These are phyloP conservation scores for Dryadula phaetusa DNA, from an alignment of 2,888 invertebrate genomes.

Conservation along the genomic window DNA sequence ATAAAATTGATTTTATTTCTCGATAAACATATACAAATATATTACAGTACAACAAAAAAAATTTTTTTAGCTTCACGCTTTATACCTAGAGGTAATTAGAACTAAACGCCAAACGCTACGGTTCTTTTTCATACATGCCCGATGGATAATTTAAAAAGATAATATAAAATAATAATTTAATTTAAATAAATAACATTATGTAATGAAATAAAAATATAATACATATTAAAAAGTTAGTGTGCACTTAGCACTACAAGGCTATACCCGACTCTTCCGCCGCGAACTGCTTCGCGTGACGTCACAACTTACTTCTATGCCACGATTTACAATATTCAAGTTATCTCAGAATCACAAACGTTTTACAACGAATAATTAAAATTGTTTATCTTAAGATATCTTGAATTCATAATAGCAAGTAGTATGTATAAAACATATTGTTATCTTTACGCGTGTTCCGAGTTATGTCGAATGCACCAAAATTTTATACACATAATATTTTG, in stretches of 20 bases:
- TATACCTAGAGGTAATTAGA: too few relatives aligned
- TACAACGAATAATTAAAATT: slow-evolving; percentile 2
- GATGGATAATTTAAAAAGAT: too few relatives aligned
- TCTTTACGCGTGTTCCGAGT: not conserved
- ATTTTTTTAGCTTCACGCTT: too few relatives aligned
- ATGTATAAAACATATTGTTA: not conserved
- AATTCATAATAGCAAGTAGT: not conserved
- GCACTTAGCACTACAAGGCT: slow-evolving; percentile 1
- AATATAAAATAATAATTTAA: too few relatives aligned
- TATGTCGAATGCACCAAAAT: not conserved
- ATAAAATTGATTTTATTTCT: too few relatives aligned
- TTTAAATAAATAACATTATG: not conserved
- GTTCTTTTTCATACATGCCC: too few relatives aligned
- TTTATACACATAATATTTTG: not conserved
- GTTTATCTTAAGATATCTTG: slow-evolving; percentile 2
- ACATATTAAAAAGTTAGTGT: too few relatives aligned
- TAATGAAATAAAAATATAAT: not conserved
- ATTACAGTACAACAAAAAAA: too few relatives aligned
- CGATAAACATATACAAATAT: too few relatives aligned
- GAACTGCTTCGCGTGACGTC: slow-evolving; percentile 60
- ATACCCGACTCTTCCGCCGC: slow-evolving; percentile 53
- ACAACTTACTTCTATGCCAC: not conserved
- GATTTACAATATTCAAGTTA: slow-evolving; percentile 18
- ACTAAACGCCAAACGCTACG: too few relatives aligned
- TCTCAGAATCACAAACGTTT: slow-evolving; percentile 14